These are phyloP conservation scores for Drosophila mimica DNA, from an alignment of 2,888 invertebrate genomes.

Conservation along the genomic window DNA sequence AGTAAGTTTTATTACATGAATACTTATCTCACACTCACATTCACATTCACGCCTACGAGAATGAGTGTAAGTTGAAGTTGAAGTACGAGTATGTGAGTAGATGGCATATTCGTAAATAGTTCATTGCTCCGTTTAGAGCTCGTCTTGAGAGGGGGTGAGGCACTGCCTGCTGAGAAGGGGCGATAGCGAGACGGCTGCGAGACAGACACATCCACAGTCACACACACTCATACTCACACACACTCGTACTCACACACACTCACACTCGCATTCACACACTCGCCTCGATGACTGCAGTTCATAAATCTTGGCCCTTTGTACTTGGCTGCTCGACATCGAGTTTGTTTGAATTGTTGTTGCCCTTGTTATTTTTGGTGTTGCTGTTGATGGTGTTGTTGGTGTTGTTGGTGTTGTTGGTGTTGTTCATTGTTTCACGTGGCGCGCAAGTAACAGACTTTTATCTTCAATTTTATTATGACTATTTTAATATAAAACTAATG, in stretches of 20 bases:
- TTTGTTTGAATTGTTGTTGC: constrained; percentile 31
- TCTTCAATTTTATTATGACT: constrained; percentile 79
- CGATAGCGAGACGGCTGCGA: constrained; percentile 51
- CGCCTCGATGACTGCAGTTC: constrained; percentile 63
- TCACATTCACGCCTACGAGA: constrained; percentile 43
- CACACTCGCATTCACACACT: constrained; percentile 21
- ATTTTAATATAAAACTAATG: constrained; percentile 80
- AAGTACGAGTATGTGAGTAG: constrained; percentile 14
- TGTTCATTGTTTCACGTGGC: constrained; percentile 66
- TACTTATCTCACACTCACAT: constrained; percentile 58
- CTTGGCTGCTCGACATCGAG: constrained; percentile 49
- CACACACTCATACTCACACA: constrained; percentile 13
- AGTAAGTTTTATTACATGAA: constrained; percentile 50
- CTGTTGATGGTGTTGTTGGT: constrained; percentile 3
- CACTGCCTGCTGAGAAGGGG: constrained; percentile 30
- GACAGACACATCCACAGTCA: constrained; percentile 40
- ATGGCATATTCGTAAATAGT: constrained; percentile 74
- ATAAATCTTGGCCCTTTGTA: constrained; percentile 75
- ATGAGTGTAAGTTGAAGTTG: constrained; percentile 6
- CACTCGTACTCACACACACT: constrained; percentile 18
- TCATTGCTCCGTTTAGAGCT: constrained; percentile 72
- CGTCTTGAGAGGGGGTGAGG: constrained; percentile 43
- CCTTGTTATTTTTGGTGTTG: constrained; percentile 23
- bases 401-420: constrained; percentile 35
- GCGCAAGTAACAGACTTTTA: constrained; percentile 60